Conservation (phyloP, 2,113 vertebrate species). For the Alethe diademata region DNA sequence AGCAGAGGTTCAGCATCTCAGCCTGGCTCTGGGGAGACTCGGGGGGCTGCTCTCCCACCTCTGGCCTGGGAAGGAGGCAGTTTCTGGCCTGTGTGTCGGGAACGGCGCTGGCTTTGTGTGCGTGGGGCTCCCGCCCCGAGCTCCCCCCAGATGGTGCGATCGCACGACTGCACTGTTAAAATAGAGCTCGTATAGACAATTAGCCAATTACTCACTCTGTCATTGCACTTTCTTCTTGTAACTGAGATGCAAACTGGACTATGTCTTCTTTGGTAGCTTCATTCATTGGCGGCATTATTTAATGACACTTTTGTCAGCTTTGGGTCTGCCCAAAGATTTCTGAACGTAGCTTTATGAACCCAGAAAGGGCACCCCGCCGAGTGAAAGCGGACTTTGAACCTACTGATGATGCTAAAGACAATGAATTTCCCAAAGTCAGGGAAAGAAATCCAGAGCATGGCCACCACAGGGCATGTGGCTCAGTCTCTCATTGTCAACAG, state of each 20-base stretch:
- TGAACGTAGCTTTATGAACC: conserved; percentile 67
- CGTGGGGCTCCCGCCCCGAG: conserved; percentile 29
- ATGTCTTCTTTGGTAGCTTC: conserved; percentile 68
- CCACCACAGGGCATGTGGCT: conserved; percentile 34
- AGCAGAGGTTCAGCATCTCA: background rate
- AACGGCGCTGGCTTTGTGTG: conserved; percentile 29
- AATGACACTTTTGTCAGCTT: conserved; percentile 66
- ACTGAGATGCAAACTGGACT: conserved; percentile 68
- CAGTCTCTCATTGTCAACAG: background rate
- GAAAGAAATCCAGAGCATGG: conserved; percentile 42
- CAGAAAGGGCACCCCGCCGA: background rate
- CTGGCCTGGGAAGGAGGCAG: conserved; percentile 10
- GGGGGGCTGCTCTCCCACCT: background rate
- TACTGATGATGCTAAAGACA: conserved; percentile 40
- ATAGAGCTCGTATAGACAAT: conserved; percentile 61
- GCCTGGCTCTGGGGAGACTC: accelerated
- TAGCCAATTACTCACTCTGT: conserved; percentile 67
- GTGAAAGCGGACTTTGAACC: conserved; percentile 61
- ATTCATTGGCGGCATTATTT: conserved; percentile 62
- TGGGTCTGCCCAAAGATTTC: conserved; percentile 62
- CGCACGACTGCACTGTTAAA: conserved; percentile 66
- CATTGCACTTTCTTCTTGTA: conserved; percentile 66
- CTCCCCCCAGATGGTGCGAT: conserved; percentile 66
- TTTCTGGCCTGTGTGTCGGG: background rate
- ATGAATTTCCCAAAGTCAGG: conserved; percentile 60